A percentile compares a stretch with the other conserved stretches of the same genome.
These are phyloP conservation scores for Lithosia quadra DNA, from an alignment of 2,888 invertebrate genomes.

Conservation along the genomic window DNA sequence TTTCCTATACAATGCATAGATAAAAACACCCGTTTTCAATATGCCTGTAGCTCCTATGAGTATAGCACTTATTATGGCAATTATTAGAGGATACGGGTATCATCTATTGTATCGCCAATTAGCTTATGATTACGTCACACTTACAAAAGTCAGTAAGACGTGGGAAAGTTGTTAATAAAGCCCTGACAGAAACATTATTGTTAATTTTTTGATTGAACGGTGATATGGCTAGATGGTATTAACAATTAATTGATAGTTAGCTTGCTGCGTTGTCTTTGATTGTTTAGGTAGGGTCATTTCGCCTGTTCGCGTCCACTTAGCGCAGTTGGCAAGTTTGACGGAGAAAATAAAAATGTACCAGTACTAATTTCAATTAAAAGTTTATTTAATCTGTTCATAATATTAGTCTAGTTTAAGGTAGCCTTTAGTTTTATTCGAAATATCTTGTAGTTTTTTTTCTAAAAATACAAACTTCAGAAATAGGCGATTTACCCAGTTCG, in stretches of 20 bases:
- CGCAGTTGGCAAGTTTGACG: no score
- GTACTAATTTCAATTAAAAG: no score
- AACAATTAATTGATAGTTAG: background rate
- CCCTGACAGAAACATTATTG: constrained; percentile 13
- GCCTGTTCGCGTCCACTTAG: no score
- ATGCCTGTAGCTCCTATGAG: constrained; percentile 78
- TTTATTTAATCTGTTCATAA: no score
- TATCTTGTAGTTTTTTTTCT: no score
- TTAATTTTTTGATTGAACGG: constrained; percentile 17
- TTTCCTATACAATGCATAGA: constrained; percentile 61
- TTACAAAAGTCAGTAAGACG: constrained; percentile 60
- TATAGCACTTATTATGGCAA: constrained; percentile 78
- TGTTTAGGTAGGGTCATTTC: no score
- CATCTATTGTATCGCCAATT: constrained; percentile 73
- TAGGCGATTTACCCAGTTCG: no score
- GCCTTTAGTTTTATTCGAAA: no score
- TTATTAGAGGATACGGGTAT: constrained; percentile 71
- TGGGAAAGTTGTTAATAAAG: constrained; percentile 42
- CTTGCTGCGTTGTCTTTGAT: background rate
- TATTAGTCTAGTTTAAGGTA: no score
- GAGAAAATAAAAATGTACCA: no score
- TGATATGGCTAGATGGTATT: background rate
- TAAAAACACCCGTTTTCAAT: constrained; percentile 69
- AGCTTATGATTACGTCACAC: constrained; percentile 64
- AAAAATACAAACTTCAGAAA: no score